Base-by-base conservation (phyloP, 1,140 invertebrate species). In the Metaphire vulgaris region DNA sequence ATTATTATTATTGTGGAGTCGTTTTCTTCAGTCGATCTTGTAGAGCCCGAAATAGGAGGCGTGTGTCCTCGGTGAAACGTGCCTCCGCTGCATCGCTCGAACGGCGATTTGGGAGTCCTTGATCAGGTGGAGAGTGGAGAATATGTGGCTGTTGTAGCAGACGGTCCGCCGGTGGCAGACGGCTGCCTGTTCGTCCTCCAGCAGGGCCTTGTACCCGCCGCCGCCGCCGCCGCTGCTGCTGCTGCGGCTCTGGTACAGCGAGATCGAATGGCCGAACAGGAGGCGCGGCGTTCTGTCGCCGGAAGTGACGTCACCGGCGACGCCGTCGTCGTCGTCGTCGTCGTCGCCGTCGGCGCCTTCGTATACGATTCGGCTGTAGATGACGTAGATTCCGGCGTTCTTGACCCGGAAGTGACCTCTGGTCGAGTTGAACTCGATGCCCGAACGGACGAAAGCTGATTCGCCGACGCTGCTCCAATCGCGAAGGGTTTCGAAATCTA, bases 11-110 rank as follows among this genome's bases (percentile, higher is more conserved):
- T n/a, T n/a, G n/a, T n/a, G n/a, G n/a, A n/a, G n/a, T n/a, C n/a
- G n/a, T n/a, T n/a, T n/a, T n/a, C n/a, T n/a, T 56, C 41, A 56
- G 41, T 56, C 41, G 41, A 56, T 56, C 41, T 56, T 56, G 41
- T 56, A 56, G 41, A 56, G 41, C 6, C 41, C 41, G 21, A 56
- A 56, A 21, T 56, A 56, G 41, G 41, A 56, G 41, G 41, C 21
- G 41, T 21, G 6, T 56, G 41, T 12, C 41, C 41, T 56, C 41
- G 6, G 41, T 56, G 41, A 56, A 6, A 56, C 41, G 41, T 12
- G 21, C 6, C 21, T 56, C 41, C 6, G 21, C 41, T 56, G 6
- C 6, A 6, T 6, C 41, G 21, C 41, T 56, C 41, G 6, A 56
- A 56, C 41, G 21, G 41, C 41, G 41, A 56, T 56, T 21, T 6